A percentile compares a stretch with the other conserved stretches of the same genome.
Conservation (phyloP, 2,888 invertebrate genomes). For the Druceiella hillmani region DNA sequence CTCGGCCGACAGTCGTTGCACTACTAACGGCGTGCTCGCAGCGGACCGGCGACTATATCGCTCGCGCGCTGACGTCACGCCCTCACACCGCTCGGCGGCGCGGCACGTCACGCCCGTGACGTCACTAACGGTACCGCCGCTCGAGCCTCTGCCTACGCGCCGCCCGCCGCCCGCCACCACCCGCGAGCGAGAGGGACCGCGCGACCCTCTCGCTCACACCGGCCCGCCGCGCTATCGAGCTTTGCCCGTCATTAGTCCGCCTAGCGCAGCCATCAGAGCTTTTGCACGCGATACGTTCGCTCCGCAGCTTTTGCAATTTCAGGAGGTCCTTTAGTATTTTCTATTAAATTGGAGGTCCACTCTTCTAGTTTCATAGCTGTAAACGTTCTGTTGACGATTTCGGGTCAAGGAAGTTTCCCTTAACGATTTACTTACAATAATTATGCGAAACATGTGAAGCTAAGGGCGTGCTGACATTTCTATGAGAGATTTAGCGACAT, state of each 20-base stretch:
- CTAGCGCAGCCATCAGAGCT: constrained; percentile 41
- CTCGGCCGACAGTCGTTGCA: constrained; percentile 39
- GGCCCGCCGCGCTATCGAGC: constrained; percentile 46
- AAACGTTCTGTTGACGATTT: too few relatives aligned
- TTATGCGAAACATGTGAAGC: too few relatives aligned
- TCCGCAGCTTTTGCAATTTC: too few relatives aligned
- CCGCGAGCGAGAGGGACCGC: constrained; percentile 18
- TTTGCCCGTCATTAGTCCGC: constrained; percentile 50
- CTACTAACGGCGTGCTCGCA: constrained; percentile 53
- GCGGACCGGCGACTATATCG: constrained; percentile 52
- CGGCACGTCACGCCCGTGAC: constrained; percentile 42
- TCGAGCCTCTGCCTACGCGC: constrained; percentile 36
- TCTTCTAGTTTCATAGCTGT: too few relatives aligned
- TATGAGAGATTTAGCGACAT: too few relatives aligned
- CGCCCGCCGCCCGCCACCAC: constrained; percentile 36
- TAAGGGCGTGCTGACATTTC: too few relatives aligned
- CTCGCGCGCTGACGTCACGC: constrained; percentile 47
- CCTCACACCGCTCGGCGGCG: constrained; percentile 36
- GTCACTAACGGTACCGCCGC: constrained; percentile 50
- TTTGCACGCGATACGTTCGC: constrained; percentile 31
- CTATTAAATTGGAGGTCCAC: too few relatives aligned
- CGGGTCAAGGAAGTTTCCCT: too few relatives aligned
- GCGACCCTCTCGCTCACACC: constrained; percentile 33
- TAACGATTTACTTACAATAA: too few relatives aligned
- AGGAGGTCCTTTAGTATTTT: too few relatives aligned